phyloP scores from a whole-genome alignment of 2,113 vertebrate genomes.

The Neotoma lepida region DNA sequence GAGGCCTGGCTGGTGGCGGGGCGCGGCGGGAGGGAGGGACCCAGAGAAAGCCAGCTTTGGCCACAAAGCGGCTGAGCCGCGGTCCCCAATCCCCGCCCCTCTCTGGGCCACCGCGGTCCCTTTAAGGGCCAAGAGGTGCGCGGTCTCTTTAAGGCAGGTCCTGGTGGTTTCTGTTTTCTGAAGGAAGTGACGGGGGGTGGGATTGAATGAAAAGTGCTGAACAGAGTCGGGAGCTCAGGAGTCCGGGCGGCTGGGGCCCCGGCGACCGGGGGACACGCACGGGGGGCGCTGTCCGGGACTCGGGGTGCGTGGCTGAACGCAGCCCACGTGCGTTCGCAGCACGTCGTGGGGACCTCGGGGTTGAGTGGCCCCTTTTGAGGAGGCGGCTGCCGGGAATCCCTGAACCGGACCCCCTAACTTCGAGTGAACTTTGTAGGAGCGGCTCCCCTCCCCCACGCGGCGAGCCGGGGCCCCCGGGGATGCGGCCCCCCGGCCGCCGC shows the following conservation, averaged over 20 bases:
- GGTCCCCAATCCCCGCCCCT: neutral
- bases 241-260: conserved; percentile 1
- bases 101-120: conserved; percentile 79
- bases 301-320: neutral
- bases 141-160: conserved; percentile 83
- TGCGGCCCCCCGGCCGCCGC: conserved; percentile 56
- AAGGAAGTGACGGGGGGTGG: conserved; percentile 91
- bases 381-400: neutral
- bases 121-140: conserved; percentile 89
- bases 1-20: neutral
- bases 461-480: conserved; percentile 59
- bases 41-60: fast-evolving
- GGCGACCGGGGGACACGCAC: neutral
- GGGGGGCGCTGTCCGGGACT: neutral
- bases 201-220: conserved; percentile 80
- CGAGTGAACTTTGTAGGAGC: conserved; percentile 44
- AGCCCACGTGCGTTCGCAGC: conserved; percentile 44
- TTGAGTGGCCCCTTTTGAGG: neutral
- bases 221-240: conserved; percentile 28
- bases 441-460: conserved; percentile 24
- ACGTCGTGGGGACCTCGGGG: neutral
- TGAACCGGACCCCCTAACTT: conserved; percentile 7
- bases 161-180: conserved; percentile 83
- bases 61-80: neutral
- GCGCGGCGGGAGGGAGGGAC: neutral